phyloP scores from a whole-genome alignment of 2,797 vertebrate genomes.

The Pseudochirops corinnae region DNA sequence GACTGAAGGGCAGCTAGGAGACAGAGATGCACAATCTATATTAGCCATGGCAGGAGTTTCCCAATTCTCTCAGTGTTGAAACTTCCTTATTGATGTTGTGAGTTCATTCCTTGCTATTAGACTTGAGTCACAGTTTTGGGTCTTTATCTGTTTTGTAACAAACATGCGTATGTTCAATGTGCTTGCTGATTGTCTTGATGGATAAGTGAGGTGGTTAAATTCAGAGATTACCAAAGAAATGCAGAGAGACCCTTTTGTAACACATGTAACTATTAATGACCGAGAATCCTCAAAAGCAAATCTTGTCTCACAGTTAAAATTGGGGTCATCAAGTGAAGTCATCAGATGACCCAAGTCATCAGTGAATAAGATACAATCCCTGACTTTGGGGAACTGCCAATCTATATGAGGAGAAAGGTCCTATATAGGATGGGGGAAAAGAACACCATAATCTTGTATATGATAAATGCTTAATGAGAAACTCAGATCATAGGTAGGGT shows the following conservation, averaged over 20 bases:
- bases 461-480: not conserved
- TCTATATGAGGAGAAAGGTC: not conserved
- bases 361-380: too few species aligned
- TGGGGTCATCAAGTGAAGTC: too few species aligned
- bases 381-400: not conserved
- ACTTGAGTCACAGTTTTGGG: not conserved
- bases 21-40: not conserved
- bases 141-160: not conserved
- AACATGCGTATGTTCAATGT: not conserved
- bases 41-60: not conserved
- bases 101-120: not conserved
- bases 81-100: not conserved
- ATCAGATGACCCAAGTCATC: not conserved
- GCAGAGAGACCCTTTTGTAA: not conserved
- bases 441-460: too few species aligned
- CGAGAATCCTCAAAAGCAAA: too few species aligned
- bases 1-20: not conserved
- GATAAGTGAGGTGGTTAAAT: not conserved
- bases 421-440: not conserved
- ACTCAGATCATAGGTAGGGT: rapidly evolving
- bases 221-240: not conserved
- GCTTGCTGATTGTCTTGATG: not conserved
- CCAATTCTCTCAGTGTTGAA: not conserved
- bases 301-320: too few species aligned
- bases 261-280: not conserved